Conservation (phyloP, 2,797 vertebrate genomes). For the Urophycis tenuis region DNA sequence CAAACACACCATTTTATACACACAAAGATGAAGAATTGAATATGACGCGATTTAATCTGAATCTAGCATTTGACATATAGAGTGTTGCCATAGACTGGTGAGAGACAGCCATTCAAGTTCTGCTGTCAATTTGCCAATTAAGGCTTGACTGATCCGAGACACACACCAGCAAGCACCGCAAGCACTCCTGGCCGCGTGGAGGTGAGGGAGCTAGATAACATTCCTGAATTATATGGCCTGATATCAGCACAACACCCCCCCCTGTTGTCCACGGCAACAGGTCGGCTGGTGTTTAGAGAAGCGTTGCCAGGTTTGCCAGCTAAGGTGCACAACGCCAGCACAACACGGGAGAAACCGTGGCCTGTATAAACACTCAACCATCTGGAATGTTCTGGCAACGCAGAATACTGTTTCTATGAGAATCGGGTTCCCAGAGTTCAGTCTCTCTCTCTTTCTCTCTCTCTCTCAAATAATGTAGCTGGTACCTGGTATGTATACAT, state of each 20-base stretch:
- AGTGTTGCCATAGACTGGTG: too few species aligned
- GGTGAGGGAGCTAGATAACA: background rate
- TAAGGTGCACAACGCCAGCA: conserved; percentile 24
- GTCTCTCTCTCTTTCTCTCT: conserved; percentile 8
- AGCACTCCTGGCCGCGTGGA: background rate
- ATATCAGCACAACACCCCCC: background rate
- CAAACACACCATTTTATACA: background rate
- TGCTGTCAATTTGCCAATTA: too few species aligned
- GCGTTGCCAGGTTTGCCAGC: conserved; percentile 28
- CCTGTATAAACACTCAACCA: conserved; percentile 46
- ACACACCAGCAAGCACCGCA: too few species aligned
- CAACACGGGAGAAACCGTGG: conserved; percentile 28
- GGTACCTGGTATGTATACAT: too few species aligned
- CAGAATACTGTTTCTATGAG: conserved; percentile 27
- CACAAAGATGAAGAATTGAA: background rate
- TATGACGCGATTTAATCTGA: background rate
- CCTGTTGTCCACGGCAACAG: conserved; percentile 36
- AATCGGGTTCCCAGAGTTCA: conserved; percentile 27
- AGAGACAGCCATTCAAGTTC: too few species aligned
- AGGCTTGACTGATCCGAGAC: too few species aligned
- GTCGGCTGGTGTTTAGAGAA: conserved; percentile 27
- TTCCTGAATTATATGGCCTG: background rate
- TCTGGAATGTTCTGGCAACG: conserved; percentile 36
- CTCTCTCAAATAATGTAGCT: background rate
- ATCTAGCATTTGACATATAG: too few species aligned